Evolutionary conservation across 2,113 vertebrate species (phyloP), one percentile per base, ranked within the genome.

Genomic region (Macaca nemestrina): DNA sequence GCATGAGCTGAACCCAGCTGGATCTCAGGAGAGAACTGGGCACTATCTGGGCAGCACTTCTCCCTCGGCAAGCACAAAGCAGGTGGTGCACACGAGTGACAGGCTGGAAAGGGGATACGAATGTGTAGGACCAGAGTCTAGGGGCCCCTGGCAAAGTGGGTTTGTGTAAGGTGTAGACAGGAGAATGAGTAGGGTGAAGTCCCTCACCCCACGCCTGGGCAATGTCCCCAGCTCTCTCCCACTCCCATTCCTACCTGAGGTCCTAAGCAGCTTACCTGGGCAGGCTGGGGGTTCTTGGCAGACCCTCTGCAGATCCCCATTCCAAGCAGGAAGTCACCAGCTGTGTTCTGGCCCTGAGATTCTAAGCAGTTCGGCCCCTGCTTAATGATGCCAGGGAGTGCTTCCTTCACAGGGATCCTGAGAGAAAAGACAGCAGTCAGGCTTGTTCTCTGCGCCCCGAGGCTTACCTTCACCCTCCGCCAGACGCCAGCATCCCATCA

Each of bases 361-460:
- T 99, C 99, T 98, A 99, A 98, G 98, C 99, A 99, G 87, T 99
- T 98, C 30, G 98, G 95, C 6, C 99, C 99, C 97, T 99, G 99
- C 98, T 98, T 99, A 97, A 99, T 98, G 97, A 99, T 98, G 96
- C 99, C 99, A 79, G 99, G 99, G 94, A 99, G 98, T 0, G 98
- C 98, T 86, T 99, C 99, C 98, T 99, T 99, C 98, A 99, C 99
- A 0, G 99, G 99, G 98, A 99, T 98, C 97, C 99, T 99, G 98
- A 67, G 83, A 86, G 79, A 61, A 88, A 76, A 95, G 90, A n/a
- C 30, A 48, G 61, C 0, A 0, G 43, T 96, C 40, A 97, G 94
- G 22, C 57, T 72, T 17, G 40, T n/a, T 35, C 35, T 90, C 89
- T 35, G 82, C 40, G 38, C 25, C 8, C 20, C 78, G 0, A 0